phyloP scores from a whole-genome alignment of 1,140 invertebrate genomes.

The Stegodyphus dumicola region DNA sequence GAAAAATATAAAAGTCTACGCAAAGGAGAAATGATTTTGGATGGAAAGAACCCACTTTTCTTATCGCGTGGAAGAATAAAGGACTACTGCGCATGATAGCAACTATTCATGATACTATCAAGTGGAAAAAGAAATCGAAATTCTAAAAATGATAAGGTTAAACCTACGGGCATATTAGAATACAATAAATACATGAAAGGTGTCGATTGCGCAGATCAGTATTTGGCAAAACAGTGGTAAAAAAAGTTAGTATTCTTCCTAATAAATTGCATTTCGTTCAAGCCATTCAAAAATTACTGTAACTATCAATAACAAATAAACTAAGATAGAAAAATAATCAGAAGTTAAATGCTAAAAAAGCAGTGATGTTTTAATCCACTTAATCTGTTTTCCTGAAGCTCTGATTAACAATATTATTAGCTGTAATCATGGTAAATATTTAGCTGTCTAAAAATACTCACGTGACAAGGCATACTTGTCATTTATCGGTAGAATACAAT shows the following conservation, averaged over 20 bases:
- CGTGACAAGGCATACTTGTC: no score
- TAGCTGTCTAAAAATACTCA: no score
- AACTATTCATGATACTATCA: constrained; percentile 16
- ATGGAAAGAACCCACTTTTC: background rate
- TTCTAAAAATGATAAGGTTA: constrained; percentile 1
- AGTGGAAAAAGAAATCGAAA: background rate
- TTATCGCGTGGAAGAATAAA: constrained; percentile 11
- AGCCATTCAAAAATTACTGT: background rate
- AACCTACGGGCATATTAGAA: constrained; percentile 3
- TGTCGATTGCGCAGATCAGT: constrained; percentile 6
- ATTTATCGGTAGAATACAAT: no score
- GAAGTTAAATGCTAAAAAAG: no score
- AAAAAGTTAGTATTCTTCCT: constrained; percentile 5
- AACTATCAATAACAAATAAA: background rate
- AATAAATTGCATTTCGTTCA: constrained; percentile 19
- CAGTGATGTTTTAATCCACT: no score
- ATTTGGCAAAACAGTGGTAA: constrained; percentile 9
- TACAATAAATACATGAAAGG: constrained; percentile 12
- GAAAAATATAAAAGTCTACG: background rate
- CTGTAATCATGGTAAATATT: no score
- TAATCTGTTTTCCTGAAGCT: no score
- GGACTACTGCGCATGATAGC: background rate
- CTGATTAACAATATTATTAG: no score
- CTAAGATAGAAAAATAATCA: no score
- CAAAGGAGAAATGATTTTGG: background rate